Percentiles rank a stretch among this genome's conserved stretches.
Conservation (phyloP, 1,140 invertebrate genomes). For the Andrena cerasifolii region DNA sequence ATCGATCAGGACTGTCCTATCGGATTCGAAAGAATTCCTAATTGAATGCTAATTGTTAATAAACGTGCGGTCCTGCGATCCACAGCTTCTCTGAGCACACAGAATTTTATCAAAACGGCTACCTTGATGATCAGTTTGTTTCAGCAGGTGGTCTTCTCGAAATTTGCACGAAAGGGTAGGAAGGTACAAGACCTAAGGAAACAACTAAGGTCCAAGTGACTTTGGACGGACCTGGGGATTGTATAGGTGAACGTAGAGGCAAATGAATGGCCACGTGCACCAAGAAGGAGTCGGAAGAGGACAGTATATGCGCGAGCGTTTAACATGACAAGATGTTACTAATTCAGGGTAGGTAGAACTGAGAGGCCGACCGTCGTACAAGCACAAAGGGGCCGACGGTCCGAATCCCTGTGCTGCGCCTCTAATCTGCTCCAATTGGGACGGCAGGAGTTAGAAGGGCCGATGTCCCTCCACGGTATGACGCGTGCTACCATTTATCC, state of each 20-base stretch:
- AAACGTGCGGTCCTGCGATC: not conserved
- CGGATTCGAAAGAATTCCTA: not conserved
- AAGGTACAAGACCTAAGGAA: not conserved
- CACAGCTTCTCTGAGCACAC: no score
- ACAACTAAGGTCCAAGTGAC: not conserved
- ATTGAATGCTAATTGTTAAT: slow-evolving; percentile 4
- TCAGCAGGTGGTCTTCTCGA: no score
- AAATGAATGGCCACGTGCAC: slow-evolving; percentile 67
- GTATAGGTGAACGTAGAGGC: slow-evolving; percentile 33
- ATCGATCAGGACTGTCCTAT: slow-evolving; percentile 24
- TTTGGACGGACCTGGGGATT: not conserved
- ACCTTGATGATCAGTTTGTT: no score
- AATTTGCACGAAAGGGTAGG: not conserved
- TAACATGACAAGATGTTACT: slow-evolving; percentile 80
- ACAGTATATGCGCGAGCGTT: slow-evolving; percentile 70
- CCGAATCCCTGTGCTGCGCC: slow-evolving; percentile 77
- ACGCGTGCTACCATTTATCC: slow-evolving; percentile 82
- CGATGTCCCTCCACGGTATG: slow-evolving; percentile 71
- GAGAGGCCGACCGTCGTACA: slow-evolving; percentile 66
- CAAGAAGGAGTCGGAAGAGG: slow-evolving; percentile 54
- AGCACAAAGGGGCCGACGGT: slow-evolving; percentile 78
- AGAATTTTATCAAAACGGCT: no score
- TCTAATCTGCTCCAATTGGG: slow-evolving; percentile 80
- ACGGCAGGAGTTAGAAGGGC: slow-evolving; percentile 71
- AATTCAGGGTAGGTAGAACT: slow-evolving; percentile 77